phyloP scores from a whole-genome alignment of 2,888 invertebrate species.

The Petrophora chlorosata region DNA sequence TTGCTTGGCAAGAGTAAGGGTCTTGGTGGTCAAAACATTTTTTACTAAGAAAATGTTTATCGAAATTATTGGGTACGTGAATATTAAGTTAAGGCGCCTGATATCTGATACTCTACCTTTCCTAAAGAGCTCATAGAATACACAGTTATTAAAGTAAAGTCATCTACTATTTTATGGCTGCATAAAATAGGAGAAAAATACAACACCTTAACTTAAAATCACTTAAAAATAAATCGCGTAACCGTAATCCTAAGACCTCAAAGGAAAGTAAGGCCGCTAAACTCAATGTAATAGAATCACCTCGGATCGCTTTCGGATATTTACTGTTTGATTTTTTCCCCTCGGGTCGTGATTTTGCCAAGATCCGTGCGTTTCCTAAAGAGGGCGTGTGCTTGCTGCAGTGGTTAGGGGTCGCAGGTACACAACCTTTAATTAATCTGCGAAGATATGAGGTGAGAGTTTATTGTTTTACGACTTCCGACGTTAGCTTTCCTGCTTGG shows the following conservation, averaged over 20 bases:
- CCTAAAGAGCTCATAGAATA: too few species aligned
- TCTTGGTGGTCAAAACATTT: too few species aligned
- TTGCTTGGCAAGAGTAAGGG: too few species aligned
- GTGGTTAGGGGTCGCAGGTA: slow-evolving; percentile 67
- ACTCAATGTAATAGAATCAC: slow-evolving; percentile 81
- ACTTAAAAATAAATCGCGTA: slow-evolving; percentile 49
- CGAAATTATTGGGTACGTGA: too few species aligned
- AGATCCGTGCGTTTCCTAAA: slow-evolving; percentile 61
- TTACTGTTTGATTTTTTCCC: slow-evolving; percentile 79
- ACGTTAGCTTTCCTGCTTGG: slow-evolving; percentile 26
- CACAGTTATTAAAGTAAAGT: too few species aligned
- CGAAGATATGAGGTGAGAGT: slow-evolving; percentile 36
- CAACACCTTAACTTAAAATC: slow-evolving; percentile 8
- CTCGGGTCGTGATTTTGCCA: slow-evolving; percentile 69
- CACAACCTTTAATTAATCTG: slow-evolving; percentile 77
- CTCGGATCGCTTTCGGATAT: slow-evolving; percentile 80
- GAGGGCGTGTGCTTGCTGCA: slow-evolving; percentile 80
- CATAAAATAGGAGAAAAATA: background rate
- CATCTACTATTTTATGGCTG: too few species aligned
- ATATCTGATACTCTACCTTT: too few species aligned
- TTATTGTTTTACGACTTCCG: slow-evolving; percentile 50
- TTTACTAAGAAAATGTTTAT: too few species aligned
- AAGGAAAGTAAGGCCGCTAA: slow-evolving; percentile 64
- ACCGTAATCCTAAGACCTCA: slow-evolving; percentile 54
- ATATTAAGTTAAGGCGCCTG: too few species aligned